Percentiles rank a stretch among this genome's conserved stretches.
These are phyloP conservation scores for Grus americana DNA, from an alignment of 2,113 vertebrate genomes.

Conservation along the genomic window DNA sequence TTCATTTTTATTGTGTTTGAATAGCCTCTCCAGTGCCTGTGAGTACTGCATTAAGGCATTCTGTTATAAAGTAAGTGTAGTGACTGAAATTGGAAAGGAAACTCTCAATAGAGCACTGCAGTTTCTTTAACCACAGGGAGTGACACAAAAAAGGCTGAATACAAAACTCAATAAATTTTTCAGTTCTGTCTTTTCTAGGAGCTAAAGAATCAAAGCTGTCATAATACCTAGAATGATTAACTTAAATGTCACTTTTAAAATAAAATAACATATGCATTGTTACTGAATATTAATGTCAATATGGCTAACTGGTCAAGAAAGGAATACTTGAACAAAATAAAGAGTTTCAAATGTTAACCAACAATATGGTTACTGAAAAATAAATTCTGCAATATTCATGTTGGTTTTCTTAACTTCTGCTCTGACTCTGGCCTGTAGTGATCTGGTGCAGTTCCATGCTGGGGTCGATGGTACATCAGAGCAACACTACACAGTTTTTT, in stretches of 20 bases:
- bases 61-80: not conserved
- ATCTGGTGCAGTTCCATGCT: not conserved
- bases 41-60: conserved; percentile 11
- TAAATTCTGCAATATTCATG: not conserved
- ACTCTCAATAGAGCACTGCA: not conserved
- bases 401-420: not conserved
- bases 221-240: not conserved
- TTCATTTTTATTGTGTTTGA: conserved; percentile 51
- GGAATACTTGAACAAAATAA: not conserved
- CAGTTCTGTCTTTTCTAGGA: not conserved
- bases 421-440: not conserved
- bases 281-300: not conserved
- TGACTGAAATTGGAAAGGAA: conserved; percentile 34
- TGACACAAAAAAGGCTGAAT: not conserved
- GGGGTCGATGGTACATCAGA: not conserved
- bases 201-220: not conserved
- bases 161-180: not conserved
- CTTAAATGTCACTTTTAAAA: not conserved
- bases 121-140: not conserved
- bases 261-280: not conserved
- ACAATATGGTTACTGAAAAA: not conserved
- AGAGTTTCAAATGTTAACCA: not conserved
- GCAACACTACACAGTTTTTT: not conserved
- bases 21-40: conserved; percentile 7
- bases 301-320: not conserved